phyloP scores from a whole-genome alignment of 2,113 vertebrate species.

The Psittacus erithacus region DNA sequence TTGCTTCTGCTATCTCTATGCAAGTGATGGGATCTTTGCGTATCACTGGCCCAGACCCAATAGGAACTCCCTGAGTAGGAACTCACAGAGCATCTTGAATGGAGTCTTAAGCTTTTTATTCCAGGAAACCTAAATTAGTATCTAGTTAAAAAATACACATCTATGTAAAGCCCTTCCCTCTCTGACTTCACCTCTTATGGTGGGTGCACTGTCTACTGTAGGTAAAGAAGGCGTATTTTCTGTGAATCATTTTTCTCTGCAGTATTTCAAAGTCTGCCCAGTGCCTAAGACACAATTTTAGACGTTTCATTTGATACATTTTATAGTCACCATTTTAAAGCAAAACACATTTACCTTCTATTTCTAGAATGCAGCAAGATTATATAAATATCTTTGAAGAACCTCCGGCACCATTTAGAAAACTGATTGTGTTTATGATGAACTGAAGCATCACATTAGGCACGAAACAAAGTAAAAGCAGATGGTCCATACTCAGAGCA shows the following conservation, averaged over 20 bases:
- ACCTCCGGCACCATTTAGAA: constrained; percentile 21
- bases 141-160: not conserved
- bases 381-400: not conserved
- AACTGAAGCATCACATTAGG: not conserved
- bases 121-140: not conserved
- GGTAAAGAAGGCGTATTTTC: not conserved
- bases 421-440: constrained; percentile 48
- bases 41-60: not conserved
- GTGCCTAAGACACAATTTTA: not conserved
- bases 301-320: not conserved
- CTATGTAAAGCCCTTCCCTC: not conserved
- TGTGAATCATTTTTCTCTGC: not conserved
- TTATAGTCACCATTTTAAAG: not conserved
- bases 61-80: not conserved
- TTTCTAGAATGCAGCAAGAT: constrained; percentile 13
- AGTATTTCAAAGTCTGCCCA: not conserved
- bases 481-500: not conserved
- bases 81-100: not conserved
- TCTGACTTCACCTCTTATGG: not conserved
- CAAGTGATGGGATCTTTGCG: not conserved
- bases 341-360: not conserved
- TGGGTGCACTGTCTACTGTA: not conserved
- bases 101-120: not conserved
- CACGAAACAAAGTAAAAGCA: constrained; percentile 46
- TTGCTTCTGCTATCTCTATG: not conserved